Evolutionary conservation across 2,888 invertebrate species (phyloP), one percentile per base, ranked within the genome.

Genomic region (Synanthedon formicaeformis): DNA sequence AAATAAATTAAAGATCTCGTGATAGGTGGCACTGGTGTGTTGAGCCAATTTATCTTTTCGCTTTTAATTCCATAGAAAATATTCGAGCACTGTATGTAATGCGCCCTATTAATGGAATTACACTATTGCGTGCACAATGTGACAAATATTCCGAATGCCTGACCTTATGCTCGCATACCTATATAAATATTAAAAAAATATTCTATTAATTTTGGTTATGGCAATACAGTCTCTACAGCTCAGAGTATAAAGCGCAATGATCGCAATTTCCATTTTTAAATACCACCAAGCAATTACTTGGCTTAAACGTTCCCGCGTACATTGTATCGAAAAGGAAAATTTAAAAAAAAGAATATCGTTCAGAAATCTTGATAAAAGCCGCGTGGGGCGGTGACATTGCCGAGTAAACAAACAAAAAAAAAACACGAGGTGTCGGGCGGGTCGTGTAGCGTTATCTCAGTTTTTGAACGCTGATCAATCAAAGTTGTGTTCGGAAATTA

Each of bases 401-500:
- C 64, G 61, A 59, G 64, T 66, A 69, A 71, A 72, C 59, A 61
- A 60, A 62, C 55, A 57, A 57, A 53, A 55, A 60, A 57, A 64
- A 59, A 62, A 59, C 55, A 56, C 54, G 57, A 78, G 76, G 81
- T 81, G 82, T 80, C 75, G 73, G 64, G 60, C 57, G 69, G 61
- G 58, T 68, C 75, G 65, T 81, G 83, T 82, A 62, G 69, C 65
- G 65, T 83, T 85, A 85, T 85, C 84, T 79, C 63, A 45, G 56
- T 58, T 58, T 60, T 61, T 69, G 75, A 69, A 70, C 67, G 69
- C 63, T 73, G 78, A 84, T 84, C 84, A 78, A 84, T 84, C 84
- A 83, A 76, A 65, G 63, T 60, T 61, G 58, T 58, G 67, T 69
- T 74, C 63, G 62, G 62, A 78, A 77, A 75, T 78, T 76, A 72